Base-by-base conservation (phyloP, 2,888 invertebrate genomes). In the Sussaba pulchella region DNA sequence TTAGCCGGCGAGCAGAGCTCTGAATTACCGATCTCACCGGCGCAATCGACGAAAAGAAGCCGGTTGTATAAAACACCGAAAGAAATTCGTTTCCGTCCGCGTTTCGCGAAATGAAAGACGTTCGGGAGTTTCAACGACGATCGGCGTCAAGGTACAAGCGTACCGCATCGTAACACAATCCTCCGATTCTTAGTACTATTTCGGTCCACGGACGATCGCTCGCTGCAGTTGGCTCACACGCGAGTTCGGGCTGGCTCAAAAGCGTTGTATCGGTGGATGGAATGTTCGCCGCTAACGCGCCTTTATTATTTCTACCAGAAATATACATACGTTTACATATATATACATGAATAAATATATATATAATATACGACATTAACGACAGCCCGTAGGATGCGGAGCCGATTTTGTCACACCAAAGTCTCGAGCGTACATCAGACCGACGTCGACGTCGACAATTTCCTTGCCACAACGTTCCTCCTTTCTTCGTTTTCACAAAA, bases 161-260 rank as follows among this genome's bases (percentile, higher is more conserved):
- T 31, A 12, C 24, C 39, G 19, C 43, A 78, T 39, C 36, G 79
- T 67, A 80, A 78, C 43, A 71, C 70, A 79, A 79, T 79, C 74
- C 67, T 47, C 66, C 75, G 79, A 80, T 75, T 75, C 79, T 59
- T 50, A 78, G 59, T 70, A 75, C 79, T 80, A 80, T 80, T 80
- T 80, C 66, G 54, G 75, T 80, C 75, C 57, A n/a, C 67, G 47
- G 39, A 67, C 66, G 66, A 76, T 76, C 67, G 71, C 14, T 17
- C 43, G 36, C 66, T 17, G 39, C 59, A 66, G 67, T 76, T 76
- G 61, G 75, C 75, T 41, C 45, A 31, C 47, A 47, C 57, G n/a
- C 39, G 59, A 67, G 63, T 12, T 26, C 17, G 12, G 39, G n/a
- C 69, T 69, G 52, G 41, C 36, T 54, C 21, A 69, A 54, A 31